Conservation (phyloP, 2,888 invertebrate genomes). For the Lamellibrachia satsuma region DNA sequence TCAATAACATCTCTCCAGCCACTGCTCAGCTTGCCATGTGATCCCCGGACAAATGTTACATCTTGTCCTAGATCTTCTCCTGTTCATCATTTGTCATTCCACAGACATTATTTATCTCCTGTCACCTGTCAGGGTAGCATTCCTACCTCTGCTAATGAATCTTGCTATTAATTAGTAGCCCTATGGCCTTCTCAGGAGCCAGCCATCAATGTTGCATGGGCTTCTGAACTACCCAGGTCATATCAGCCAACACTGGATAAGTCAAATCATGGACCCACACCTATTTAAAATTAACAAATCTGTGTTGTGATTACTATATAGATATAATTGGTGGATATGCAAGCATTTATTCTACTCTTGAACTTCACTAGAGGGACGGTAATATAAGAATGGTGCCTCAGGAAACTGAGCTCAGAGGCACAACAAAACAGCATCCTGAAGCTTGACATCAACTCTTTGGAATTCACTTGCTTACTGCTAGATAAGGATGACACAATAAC, state of each 20-base stretch:
- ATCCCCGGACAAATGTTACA: not conserved
- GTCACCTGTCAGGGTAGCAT: not conserved
- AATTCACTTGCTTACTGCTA: too few species aligned
- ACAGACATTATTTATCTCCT: not conserved
- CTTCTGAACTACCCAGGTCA: not conserved
- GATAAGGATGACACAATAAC: too few species aligned
- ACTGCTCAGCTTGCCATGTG: not conserved
- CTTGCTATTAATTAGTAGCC: not conserved
- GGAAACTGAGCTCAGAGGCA: too few species aligned
- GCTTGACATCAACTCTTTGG: too few species aligned
- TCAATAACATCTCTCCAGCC: not conserved
- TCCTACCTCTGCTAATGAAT: not conserved
- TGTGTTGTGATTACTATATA: too few species aligned
- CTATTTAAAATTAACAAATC: not conserved
- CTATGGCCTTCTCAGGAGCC: not conserved
- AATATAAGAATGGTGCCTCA: too few species aligned
- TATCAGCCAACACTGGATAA: not conserved
- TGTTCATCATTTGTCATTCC: not conserved
- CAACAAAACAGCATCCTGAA: too few species aligned
- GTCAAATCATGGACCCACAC: not conserved
- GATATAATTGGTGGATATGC: too few species aligned
- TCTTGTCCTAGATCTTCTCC: not conserved
- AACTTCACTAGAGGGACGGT: too few species aligned
- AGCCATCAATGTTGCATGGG: not conserved
- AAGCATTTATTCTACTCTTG: too few species aligned